phyloP scores from a whole-genome alignment of 64 coral and sea anemone genomes.

The Hydrozoanthus tunicans region DNA sequence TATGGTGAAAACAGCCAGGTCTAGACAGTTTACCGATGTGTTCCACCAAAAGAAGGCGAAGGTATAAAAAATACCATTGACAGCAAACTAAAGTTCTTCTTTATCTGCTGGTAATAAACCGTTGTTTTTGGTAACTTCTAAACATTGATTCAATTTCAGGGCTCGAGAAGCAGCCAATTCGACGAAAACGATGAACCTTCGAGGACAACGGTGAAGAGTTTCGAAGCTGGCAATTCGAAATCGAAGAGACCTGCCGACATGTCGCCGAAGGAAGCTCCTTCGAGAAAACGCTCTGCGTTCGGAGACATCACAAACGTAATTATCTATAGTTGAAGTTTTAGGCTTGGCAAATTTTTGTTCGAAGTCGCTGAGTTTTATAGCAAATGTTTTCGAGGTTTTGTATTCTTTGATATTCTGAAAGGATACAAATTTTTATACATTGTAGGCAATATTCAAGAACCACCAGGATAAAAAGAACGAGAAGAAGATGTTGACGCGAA shows the following conservation, averaged over 20 bases:
- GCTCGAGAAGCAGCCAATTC: slow-evolving; percentile 7
- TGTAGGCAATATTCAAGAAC: slow-evolving; percentile 25
- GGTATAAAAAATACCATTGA: not conserved
- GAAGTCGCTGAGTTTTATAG: not conserved
- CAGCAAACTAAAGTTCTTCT: not conserved
- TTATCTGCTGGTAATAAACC: not conserved
- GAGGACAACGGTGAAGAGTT: slow-evolving; percentile 46
- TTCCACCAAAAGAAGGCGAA: slow-evolving; percentile 58
- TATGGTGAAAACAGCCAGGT: slow-evolving; percentile 49
- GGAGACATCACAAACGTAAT: slow-evolving; percentile 98
- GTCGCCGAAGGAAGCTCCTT: slow-evolving; percentile 85
- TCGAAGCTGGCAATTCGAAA: slow-evolving; percentile 76
- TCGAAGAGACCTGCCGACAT: slow-evolving; percentile 80
- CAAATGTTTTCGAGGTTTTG: not conserved
- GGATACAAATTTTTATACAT: not conserved
- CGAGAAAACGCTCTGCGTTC: slow-evolving; percentile 91
- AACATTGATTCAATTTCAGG: not conserved
- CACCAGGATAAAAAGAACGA: slow-evolving; percentile 43
- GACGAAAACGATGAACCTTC: slow-evolving; percentile 57
- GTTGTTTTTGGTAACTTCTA: not conserved
- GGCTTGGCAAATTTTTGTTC: not conserved
- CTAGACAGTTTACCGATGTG: slow-evolving; percentile 40
- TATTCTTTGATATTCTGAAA: not conserved
- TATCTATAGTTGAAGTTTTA: not conserved
- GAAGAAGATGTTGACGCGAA: slow-evolving; percentile 34